Conservation (phyloP, 2,888 invertebrate genomes). For the Balanococcus diminutus region DNA sequence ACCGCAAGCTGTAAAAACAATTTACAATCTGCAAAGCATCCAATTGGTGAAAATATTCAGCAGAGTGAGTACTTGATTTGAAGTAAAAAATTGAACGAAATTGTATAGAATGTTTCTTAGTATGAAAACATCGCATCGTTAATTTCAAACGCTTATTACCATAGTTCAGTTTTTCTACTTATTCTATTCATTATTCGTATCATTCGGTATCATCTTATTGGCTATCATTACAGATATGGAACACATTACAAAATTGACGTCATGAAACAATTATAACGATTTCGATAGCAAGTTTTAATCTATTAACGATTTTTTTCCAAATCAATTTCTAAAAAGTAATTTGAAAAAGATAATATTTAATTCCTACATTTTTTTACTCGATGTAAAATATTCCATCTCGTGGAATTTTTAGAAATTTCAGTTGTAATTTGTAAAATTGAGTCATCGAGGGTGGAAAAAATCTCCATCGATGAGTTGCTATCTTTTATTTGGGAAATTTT, state of each 20-base stretch:
- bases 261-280: background rate
- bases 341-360: background rate
- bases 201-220: background rate
- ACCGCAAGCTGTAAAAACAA: slow-evolving; percentile 80
- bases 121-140: background rate
- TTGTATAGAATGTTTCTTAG: background rate
- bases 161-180: background rate
- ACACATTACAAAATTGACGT: background rate
- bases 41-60: slow-evolving; percentile 88
- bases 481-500: too few species aligned
- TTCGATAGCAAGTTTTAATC: background rate
- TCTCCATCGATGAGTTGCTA: too few species aligned
- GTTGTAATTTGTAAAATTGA: too few species aligned
- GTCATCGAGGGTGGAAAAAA: too few species aligned
- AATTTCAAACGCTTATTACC: background rate
- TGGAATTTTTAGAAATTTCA: too few species aligned
- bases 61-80: slow-evolving; percentile 62
- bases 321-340: background rate
- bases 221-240: background rate
- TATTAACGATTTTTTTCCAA: background rate
- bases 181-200: background rate
- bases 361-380: too few species aligned
- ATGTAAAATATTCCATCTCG: background rate
- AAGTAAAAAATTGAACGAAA: background rate
- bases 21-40: slow-evolving; percentile 92